Conservation (phyloP, 64 coral and sea anemone species). For the Astreopora myriophthalma region DNA sequence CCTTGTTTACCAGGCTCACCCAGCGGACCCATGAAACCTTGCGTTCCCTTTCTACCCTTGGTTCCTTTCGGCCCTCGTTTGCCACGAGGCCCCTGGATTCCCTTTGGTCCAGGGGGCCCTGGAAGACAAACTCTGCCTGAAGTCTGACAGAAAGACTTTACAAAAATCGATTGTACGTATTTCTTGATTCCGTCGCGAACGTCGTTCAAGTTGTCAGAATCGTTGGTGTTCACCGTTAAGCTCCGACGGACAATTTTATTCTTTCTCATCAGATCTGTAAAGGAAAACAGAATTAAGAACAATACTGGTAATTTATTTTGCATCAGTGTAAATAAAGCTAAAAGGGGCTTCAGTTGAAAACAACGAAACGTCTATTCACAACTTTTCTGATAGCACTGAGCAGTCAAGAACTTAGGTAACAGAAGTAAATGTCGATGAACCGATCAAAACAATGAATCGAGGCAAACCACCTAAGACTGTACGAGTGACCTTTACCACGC, state of each 20-base stretch:
- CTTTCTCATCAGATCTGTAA: background rate
- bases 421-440: too few species aligned
- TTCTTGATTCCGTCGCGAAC: background rate
- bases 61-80: background rate
- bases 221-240: background rate
- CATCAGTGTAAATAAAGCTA: too few species aligned
- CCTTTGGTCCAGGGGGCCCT: slow-evolving; percentile 43
- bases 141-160: slow-evolving; percentile 14
- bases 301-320: too few species aligned
- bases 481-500: too few species aligned
- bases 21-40: slow-evolving; percentile 31
- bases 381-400: too few species aligned
- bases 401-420: too few species aligned
- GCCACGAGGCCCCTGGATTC: slow-evolving; percentile 17
- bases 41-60: background rate
- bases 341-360: too few species aligned
- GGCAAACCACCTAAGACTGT: too few species aligned
- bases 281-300: background rate
- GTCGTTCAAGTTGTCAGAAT: background rate
- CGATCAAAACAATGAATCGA: too few species aligned
- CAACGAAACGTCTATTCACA: too few species aligned
- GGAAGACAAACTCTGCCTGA: slow-evolving; percentile 36
- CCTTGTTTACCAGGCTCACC: slow-evolving; percentile 53
- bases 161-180: background rate
- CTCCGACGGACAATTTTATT: background rate